Base-by-base conservation (phyloP, 1,140 invertebrate genomes). In the Thaumatotibia leucotreta region DNA sequence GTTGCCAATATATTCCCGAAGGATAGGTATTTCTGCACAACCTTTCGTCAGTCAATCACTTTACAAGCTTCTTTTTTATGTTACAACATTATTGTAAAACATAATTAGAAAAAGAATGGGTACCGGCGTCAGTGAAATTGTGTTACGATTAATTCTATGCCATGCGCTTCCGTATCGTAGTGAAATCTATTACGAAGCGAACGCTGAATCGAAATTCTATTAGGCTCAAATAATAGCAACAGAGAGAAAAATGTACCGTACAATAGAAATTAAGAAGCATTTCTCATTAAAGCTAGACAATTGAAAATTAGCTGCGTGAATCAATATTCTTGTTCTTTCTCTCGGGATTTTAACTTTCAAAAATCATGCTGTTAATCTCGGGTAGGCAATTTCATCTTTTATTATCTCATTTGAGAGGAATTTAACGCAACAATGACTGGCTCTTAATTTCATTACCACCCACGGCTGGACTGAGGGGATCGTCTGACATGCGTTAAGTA, bases 391-490 rank as follows among this genome's bases (percentile, higher is more conserved):
- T 79, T 80, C 68, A 68, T 71, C 69, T 73, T 50, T 77, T 73
- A 83, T 86, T 86, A 80, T 81, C 72, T 79, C 73, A 82, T 80
- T 80, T 80, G 67, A 81, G 76, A 69, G 72, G 75, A 85, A 85
- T 85, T 84, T 80, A 81, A 84, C 80, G 73, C 76, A 79, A 84
- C 75, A 84, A 86, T 86, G 83, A 80, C 83, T 76, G 72, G 76
- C 72, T 79, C 63, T 70, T 84, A 80, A 86, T 88, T 82, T 79
- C 81, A 84, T 88, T 86, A 88, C 84, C 86, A 84, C 86, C 82
- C 80, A 84, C 79, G 69, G 76, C 17, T 70, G 63, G 22, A 52
- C 67, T 50, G 69, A 67, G 61, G 45, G 69, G 62, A 64, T 61
- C 39, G 39, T 45, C n/a, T 45, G 39, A 45, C 39, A 45, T 45